Percentiles rank a stretch among this genome's conserved stretches.
Evolutionary conservation across 2,888 invertebrate species (phyloP).

Genomic region (Diarsia rubi): DNA sequence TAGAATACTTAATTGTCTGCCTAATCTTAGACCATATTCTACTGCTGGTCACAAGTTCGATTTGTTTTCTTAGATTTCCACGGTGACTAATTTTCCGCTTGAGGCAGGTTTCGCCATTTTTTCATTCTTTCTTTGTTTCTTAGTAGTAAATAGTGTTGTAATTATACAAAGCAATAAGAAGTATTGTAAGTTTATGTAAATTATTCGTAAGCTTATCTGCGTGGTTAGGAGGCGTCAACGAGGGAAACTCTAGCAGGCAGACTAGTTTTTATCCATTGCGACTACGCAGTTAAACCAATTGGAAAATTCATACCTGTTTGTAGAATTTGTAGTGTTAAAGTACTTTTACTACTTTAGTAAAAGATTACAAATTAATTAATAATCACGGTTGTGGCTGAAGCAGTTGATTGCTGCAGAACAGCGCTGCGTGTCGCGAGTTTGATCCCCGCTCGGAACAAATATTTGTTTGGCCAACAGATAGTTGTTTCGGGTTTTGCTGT

Average conservation of each 20-base stretch:
- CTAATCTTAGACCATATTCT: neutral
- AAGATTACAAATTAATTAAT: neutral
- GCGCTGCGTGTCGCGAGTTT: no score
- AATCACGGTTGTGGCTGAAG: no score
- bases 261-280: conserved; percentile 1
- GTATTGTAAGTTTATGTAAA: neutral
- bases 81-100: neutral
- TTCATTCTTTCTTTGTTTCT: neutral
- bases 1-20: conserved; percentile 8
- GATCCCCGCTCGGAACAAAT: no score
- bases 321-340: neutral
- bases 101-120: neutral
- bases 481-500: no score
- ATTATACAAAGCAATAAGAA: conserved; percentile 3
- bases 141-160: conserved; percentile 27
- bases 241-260: neutral
- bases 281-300: neutral
- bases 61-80: conserved; percentile 3
- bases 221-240: neutral
- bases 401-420: no score
- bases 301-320: no score
- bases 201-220: neutral
- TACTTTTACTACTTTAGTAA: no score
- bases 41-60: neutral
- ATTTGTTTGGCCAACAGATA: no score